Conservation (phyloP, 2,113 vertebrate genomes). For the Embiotoca jacksoni region DNA sequence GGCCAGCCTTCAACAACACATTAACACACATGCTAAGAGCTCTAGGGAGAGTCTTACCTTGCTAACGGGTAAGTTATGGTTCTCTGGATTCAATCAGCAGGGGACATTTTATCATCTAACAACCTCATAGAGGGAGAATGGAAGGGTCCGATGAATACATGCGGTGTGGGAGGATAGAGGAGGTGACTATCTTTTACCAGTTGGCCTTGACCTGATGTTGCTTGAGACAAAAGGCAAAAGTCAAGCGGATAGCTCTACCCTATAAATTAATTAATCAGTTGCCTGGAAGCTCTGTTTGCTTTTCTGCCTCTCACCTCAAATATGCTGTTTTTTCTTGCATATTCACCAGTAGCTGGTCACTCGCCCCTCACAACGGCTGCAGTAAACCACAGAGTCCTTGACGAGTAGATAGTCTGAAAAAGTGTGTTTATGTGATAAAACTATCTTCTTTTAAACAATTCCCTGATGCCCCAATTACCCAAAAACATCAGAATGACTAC, state of each 20-base stretch:
- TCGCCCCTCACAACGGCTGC: not conserved
- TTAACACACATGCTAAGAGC: constrained; percentile 49
- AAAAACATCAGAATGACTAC: constrained; percentile 43
- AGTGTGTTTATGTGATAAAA: constrained; percentile 3
- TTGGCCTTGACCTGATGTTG: constrained; percentile 35
- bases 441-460: constrained; percentile 18
- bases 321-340: constrained; percentile 3
- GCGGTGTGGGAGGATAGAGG: constrained; percentile 1
- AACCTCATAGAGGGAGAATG: constrained; percentile 24
- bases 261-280: constrained; percentile 24
- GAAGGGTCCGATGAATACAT: constrained; percentile 8
- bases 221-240: constrained; percentile 35
- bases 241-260: constrained; percentile 9
- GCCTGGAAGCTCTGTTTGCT: constrained; percentile 9
- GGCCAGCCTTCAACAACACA: constrained; percentile 45
- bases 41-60: constrained; percentile 53
- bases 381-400: not conserved
- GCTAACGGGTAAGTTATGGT: constrained; percentile 68
- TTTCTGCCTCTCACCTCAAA: constrained; percentile 22
- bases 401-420: not conserved
- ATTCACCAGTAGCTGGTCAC: constrained; percentile 11
- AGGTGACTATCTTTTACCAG: constrained; percentile 9
- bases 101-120: constrained; percentile 52
- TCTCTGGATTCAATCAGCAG: constrained; percentile 39
- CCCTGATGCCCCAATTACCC: constrained; percentile 47